Evolutionary conservation across 2,888 invertebrate genomes (phyloP), one percentile per base, ranked within the genome.

Genomic region (Mimumesa dahlbomi): DNA sequence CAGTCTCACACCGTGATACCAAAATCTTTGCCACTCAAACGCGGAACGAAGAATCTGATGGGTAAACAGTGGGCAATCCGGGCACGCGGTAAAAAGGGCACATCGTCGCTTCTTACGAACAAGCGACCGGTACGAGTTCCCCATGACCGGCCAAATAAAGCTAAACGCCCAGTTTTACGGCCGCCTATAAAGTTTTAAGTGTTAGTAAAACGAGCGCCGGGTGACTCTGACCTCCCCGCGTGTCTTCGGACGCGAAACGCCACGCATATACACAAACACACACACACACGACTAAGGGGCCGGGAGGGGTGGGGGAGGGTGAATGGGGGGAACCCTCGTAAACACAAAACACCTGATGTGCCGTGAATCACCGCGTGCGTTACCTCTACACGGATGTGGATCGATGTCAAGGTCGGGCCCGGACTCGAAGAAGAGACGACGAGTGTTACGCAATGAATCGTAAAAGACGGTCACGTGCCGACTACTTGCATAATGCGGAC

Each of bases 181-280:
- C 82, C 82, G 82, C 82, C 89, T 88, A 89, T 89, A 89, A 89
- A 89, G 83, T 88, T 89, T 89, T 88, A 89, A 89, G 89, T 87
- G 89, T 88, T 86, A 84, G 86, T 87, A 84, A 89, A 89, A 89
- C 86, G 85, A 79, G 75, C 58, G 43, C 31, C 50, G 54, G 53
- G 36, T 40, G 53, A 43, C 50, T 40, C 49, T 43, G 43, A 71
- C 63, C 71, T 50, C 50, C 36, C 49, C 57, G 50, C 67, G 73
- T 56, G 64, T 66, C 63, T 68, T 58, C 59, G 66, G 68, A 62
- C 70, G 69, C 70, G 49, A 48, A 59, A 16, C 50, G 21, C 16
- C 38, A 36, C 29, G 43, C 25, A 38, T 40, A 29, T 40, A 40
- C 40, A 11, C 31, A 40, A 21, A 18, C 34, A 25, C 50, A 29